These are phyloP conservation scores for Drosophila koepferae DNA, from an alignment of 2,888 invertebrate genomes.

Conservation along the genomic window DNA sequence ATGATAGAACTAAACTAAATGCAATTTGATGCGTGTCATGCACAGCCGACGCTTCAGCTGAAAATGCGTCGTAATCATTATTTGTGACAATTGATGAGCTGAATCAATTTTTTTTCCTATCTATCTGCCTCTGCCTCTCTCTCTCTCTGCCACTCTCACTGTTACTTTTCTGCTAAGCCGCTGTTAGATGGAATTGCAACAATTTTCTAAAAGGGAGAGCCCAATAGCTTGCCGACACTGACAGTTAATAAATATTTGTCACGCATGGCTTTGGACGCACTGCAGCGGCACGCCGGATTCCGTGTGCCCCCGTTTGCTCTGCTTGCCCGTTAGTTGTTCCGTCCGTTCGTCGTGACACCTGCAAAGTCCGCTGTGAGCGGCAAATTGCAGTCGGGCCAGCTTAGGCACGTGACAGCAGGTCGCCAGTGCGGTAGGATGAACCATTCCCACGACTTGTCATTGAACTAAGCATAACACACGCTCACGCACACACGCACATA, in stretches of 20 bases:
- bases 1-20: conserved; percentile 73
- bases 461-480: conserved; percentile 29
- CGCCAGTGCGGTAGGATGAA: conserved; percentile 19
- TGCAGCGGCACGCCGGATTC: conserved; percentile 54
- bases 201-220: conserved; percentile 47
- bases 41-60: conserved; percentile 28
- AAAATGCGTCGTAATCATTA: conserved; percentile 79
- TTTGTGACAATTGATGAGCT: conserved; percentile 74
- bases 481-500: conserved; percentile 6
- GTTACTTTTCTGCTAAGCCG: conserved; percentile 6
- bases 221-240: conserved; percentile 40
- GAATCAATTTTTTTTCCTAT: conserved; percentile 58
- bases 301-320: conserved; percentile 6
- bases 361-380: conserved; percentile 41
- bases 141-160: not conserved
- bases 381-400: conserved; percentile 52
- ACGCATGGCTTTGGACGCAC: conserved; percentile 63
- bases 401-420: conserved; percentile 67
- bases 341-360: conserved; percentile 37
- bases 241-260: conserved; percentile 75
- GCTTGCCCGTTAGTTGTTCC: not conserved
- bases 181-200: conserved; percentile 46
- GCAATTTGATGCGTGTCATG: conserved; percentile 78
- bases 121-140: not conserved
- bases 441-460: conserved; percentile 66